Conservation (phyloP, 1,140 invertebrate species). For the Drosophila erecta region DNA sequence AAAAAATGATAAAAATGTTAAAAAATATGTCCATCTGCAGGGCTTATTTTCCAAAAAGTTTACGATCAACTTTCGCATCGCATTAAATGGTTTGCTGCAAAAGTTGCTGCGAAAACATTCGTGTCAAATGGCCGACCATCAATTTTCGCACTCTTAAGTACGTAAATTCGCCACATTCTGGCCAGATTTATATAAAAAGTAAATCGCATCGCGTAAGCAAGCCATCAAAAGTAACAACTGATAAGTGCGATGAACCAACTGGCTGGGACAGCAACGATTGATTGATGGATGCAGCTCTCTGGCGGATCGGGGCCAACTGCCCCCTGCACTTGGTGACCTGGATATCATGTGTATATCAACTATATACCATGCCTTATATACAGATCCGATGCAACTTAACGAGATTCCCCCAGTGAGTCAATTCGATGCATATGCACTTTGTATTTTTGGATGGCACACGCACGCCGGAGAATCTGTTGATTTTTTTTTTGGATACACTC, state of each 20-base stretch:
- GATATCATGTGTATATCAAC: not conserved
- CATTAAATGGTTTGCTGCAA: not conserved
- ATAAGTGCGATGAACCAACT: slow-evolving; percentile 40
- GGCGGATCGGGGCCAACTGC: slow-evolving; percentile 40
- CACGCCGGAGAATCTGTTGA: not conserved
- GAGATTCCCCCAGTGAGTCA: slow-evolving; percentile 30
- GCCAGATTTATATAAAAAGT: slow-evolving; percentile 10
- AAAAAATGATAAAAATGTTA: too few relatives aligned
- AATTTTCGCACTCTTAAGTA: slow-evolving; percentile 20
- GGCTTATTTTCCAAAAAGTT: not conserved
- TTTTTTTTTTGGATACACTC: not conserved
- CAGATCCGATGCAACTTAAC: not conserved
- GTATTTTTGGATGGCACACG: slow-evolving; percentile 37
- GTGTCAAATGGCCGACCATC: slow-evolving; percentile 7
- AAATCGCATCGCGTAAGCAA: slow-evolving; percentile 12
- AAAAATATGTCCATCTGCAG: not conserved
- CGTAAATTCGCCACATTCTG: slow-evolving; percentile 16
- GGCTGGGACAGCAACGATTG: slow-evolving; percentile 46
- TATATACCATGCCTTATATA: not conserved
- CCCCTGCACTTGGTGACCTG: slow-evolving; percentile 36
- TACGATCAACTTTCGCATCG: not conserved
- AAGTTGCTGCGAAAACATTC: not conserved
- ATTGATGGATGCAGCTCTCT: slow-evolving; percentile 28
- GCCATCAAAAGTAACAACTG: slow-evolving; percentile 36
- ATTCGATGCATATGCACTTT: not conserved